Evolutionary conservation across 2,888 invertebrate genomes (phyloP).

Genomic region (Monochamus alternatus): DNA sequence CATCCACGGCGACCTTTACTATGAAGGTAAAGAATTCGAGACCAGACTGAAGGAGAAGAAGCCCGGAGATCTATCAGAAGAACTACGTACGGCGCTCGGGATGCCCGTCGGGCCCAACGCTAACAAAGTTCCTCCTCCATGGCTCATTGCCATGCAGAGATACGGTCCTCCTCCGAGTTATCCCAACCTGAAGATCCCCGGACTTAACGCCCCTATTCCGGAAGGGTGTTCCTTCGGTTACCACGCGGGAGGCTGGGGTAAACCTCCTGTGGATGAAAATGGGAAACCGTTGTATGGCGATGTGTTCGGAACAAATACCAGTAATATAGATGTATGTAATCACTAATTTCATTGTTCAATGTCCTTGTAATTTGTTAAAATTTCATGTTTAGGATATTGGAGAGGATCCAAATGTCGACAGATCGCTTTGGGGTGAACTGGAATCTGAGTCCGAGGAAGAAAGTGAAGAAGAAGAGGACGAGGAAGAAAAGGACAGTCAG

Average conservation of each 20-base stretch:
- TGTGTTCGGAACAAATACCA: slow-evolving; percentile 92
- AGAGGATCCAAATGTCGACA: slow-evolving; percentile 92
- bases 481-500: slow-evolving; percentile 78
- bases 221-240: slow-evolving; percentile 98
- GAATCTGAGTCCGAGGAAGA: slow-evolving; percentile 92
- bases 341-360: too few relatives aligned
- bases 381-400: slow-evolving; percentile 73
- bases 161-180: slow-evolving; percentile 99
- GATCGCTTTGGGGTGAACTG: slow-evolving; percentile 96
- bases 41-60: slow-evolving; percentile 98
- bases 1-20: slow-evolving; percentile 98
- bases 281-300: slow-evolving; percentile 99
- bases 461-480: slow-evolving; percentile 80
- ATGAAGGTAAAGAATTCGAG: slow-evolving; percentile 99
- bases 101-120: slow-evolving; percentile 98
- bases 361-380: not conserved
- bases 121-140: slow-evolving; percentile 91
- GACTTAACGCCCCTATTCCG: slow-evolving; percentile 98
- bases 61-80: slow-evolving; percentile 97
- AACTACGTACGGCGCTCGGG: slow-evolving; percentile 95
- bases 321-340: slow-evolving; percentile 79
- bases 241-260: slow-evolving; percentile 99
- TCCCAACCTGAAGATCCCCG: slow-evolving; percentile 98
- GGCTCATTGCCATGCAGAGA: slow-evolving; percentile 97
- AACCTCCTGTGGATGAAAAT: slow-evolving; percentile 98